These are phyloP conservation scores for Erebia aethiops DNA, from an alignment of 2,888 invertebrate genomes.

Conservation along the genomic window DNA sequence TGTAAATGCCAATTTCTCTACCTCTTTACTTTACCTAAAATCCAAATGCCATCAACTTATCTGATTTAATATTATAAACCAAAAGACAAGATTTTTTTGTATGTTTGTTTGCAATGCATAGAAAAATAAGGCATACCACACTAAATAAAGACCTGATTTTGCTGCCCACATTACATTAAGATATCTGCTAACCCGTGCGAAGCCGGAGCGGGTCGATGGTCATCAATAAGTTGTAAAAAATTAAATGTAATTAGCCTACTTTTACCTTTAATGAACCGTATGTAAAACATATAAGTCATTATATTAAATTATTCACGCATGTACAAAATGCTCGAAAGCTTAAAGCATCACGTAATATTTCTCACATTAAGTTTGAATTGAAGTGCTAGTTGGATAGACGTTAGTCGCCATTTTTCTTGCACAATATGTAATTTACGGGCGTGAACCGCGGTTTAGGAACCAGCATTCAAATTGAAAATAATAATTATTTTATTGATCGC, in stretches of 20 bases:
- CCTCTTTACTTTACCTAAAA: too few relatives aligned
- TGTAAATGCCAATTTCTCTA: too few relatives aligned
- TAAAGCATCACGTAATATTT: conserved; percentile 35
- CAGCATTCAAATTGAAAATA: conserved; percentile 43
- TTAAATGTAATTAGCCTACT: conserved; percentile 14
- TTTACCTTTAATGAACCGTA: not conserved
- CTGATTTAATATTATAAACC: too few relatives aligned
- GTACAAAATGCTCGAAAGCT: conserved; percentile 25
- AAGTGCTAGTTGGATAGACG: conserved; percentile 18
- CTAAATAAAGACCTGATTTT: too few relatives aligned
- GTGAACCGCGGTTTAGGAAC: conserved; percentile 47
- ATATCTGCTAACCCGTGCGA: too few relatives aligned
- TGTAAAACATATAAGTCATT: conserved; percentile 11
- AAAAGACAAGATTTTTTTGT: too few relatives aligned
- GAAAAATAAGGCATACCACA: too few relatives aligned
- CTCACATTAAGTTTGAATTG: conserved; percentile 32
- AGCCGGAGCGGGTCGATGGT: too few relatives aligned
- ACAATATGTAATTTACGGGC: conserved; percentile 63
- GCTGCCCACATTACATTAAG: too few relatives aligned
- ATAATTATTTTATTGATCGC: conserved; percentile 48
- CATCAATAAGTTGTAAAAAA: not conserved
- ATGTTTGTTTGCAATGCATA: too few relatives aligned
- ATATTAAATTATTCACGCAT: conserved; percentile 30
- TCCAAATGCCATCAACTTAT: too few relatives aligned
- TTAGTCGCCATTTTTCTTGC: conserved; percentile 53